Conservation (phyloP, 2,797 vertebrate genomes). For the Peromyscus aztecus region DNA sequence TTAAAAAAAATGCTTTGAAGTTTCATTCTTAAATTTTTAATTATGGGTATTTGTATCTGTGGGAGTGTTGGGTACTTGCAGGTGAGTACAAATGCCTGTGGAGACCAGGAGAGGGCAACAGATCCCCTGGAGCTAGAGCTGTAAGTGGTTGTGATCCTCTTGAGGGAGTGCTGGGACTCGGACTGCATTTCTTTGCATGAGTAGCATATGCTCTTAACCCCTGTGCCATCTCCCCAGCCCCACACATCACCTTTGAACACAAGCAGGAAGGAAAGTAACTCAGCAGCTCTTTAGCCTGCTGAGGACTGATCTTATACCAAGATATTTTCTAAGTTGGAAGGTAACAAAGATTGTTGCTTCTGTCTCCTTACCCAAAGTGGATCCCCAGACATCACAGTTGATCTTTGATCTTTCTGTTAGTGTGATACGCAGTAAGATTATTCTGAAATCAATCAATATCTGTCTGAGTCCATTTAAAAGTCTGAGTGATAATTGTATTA, state of each 20-base stretch:
- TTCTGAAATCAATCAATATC: not conserved
- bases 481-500: constrained; percentile 50
- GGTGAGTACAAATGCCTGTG: not conserved
- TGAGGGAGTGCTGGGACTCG: not conserved
- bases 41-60: not conserved
- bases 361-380: constrained; percentile 1
- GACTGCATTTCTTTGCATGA: not conserved
- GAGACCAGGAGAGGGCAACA: not conserved
- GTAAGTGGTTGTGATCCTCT: not conserved
- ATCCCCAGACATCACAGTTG: not conserved
- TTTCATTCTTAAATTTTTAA: not conserved
- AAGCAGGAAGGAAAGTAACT: not conserved
- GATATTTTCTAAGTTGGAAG: not conserved
- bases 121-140: not conserved
- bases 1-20: not conserved
- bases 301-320: not conserved
- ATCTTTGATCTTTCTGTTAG: not conserved
- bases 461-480: not conserved
- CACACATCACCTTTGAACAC: not conserved
- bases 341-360: not conserved
- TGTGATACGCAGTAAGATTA: not conserved
- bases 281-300: not conserved
- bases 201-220: not conserved
- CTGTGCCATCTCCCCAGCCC: not conserved
- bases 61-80: not conserved